These are phyloP conservation scores for Pluvialis apricaria DNA, from an alignment of 2,113 vertebrate genomes.

Conservation along the genomic window DNA sequence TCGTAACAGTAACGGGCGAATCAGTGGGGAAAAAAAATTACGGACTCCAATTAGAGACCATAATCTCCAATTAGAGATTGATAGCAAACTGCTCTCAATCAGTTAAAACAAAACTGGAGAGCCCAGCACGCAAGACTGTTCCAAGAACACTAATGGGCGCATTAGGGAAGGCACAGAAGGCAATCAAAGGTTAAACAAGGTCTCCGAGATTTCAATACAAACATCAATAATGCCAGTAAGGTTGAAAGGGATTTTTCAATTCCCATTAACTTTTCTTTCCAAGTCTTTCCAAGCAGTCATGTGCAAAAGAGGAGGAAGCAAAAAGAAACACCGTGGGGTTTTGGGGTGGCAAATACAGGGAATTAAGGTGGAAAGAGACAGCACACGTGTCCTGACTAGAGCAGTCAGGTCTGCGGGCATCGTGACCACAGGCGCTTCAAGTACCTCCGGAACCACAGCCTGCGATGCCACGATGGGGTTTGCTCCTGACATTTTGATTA, in stretches of 20 bases:
- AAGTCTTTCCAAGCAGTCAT: not conserved
- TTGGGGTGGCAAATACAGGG: not conserved
- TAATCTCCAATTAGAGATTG: not conserved
- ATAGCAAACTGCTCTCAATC: not conserved
- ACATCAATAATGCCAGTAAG: not conserved
- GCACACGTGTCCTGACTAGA: not conserved
- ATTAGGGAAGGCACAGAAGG: not conserved
- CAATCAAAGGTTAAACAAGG: not conserved
- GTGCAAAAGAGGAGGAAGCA: not conserved
- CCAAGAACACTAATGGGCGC: not conserved
- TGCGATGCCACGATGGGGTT: not conserved
- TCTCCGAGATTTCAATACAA: not conserved
- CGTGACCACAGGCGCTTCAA: not conserved
- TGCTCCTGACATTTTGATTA: conserved; percentile 58
- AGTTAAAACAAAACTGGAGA: not conserved
- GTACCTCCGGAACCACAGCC: not conserved
- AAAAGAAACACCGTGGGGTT: not conserved
- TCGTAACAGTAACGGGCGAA: not conserved
- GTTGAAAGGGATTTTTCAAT: not conserved
- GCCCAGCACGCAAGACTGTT: accelerated
- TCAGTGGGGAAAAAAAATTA: not conserved
- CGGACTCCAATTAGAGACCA: not conserved
- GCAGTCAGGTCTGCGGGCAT: not conserved
- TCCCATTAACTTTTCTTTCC: not conserved
- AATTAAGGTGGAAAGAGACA: not conserved